Conservation (phyloP, 2,797 vertebrate species). For the Bradypus variegatus region DNA sequence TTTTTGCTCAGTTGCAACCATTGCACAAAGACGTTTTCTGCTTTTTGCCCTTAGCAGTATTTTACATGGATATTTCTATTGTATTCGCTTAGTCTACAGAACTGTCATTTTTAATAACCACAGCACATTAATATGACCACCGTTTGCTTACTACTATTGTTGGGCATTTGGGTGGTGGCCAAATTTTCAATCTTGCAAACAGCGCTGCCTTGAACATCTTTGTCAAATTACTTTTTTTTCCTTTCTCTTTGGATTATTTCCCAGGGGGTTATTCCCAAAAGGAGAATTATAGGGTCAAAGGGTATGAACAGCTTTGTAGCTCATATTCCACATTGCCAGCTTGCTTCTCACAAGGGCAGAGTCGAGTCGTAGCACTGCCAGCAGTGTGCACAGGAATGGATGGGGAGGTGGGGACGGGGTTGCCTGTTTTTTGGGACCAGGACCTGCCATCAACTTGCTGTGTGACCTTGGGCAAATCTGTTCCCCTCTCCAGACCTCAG, state of each 20-base stretch:
- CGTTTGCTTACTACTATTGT: background rate
- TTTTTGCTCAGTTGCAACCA: slow-evolving; percentile 22
- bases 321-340: background rate
- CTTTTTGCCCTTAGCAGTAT: slow-evolving; percentile 5
- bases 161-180: slow-evolving; percentile 27
- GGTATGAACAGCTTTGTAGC: background rate
- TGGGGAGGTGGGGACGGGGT: accelerated
- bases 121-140: slow-evolving; percentile 29
- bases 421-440: background rate
- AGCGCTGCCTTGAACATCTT: background rate
- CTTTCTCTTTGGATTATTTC: slow-evolving; percentile 25
- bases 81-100: slow-evolving; percentile 14
- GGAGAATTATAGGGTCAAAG: slow-evolving; percentile 36
- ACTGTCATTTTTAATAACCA: slow-evolving; percentile 53
- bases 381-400: accelerated
- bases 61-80: background rate
- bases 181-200: slow-evolving; percentile 43
- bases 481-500: background rate
- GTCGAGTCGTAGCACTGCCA: accelerated
- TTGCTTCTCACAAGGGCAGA: background rate
- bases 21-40: background rate
- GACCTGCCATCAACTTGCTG: background rate
- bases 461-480: background rate
- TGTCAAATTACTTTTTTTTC: slow-evolving; percentile 10
- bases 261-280: slow-evolving; percentile 20